phyloP scores from a whole-genome alignment of 2,113 vertebrate species.

The Zapus hudsonius region DNA sequence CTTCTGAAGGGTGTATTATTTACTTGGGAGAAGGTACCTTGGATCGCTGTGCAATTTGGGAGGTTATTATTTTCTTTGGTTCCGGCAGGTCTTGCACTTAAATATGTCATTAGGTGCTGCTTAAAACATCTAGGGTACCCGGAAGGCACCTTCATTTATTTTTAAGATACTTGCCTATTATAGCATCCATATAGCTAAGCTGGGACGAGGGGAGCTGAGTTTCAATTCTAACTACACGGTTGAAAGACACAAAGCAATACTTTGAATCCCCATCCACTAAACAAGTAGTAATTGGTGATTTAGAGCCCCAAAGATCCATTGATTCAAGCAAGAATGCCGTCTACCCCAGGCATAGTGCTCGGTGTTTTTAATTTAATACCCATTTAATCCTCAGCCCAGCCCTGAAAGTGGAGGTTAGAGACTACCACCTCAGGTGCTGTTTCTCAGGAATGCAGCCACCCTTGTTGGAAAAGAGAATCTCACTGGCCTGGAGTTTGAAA shows the following conservation, averaged over 20 bases:
- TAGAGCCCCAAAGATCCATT: not conserved
- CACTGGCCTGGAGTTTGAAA: no score
- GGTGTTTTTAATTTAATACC: not conserved
- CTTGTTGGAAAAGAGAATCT: not conserved
- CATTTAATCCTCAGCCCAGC: not conserved
- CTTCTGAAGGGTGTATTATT: conserved; percentile 74
- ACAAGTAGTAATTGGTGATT: not conserved
- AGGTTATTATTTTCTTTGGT: conserved; percentile 71
- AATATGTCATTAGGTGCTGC: conserved; percentile 71
- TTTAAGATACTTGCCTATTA: conserved; percentile 52
- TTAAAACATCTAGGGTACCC: conserved; percentile 53
- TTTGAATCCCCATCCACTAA: not conserved
- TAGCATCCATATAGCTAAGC: not conserved
- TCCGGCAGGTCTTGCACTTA: conserved; percentile 61
- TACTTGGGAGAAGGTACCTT: conserved; percentile 73
- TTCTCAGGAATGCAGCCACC: no score
- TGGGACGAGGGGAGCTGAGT: not conserved
- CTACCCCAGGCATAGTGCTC: not conserved
- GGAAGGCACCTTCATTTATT: conserved; percentile 49
- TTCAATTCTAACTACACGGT: not conserved
- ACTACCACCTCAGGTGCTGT: no score
- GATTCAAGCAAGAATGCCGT: not conserved
- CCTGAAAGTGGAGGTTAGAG: not conserved
- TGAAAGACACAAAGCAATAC: not conserved
- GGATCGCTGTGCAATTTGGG: conserved; percentile 68